These are phyloP conservation scores for Intellagama lesueurii DNA, from an alignment of 2,797 vertebrate species.

Conservation along the genomic window DNA sequence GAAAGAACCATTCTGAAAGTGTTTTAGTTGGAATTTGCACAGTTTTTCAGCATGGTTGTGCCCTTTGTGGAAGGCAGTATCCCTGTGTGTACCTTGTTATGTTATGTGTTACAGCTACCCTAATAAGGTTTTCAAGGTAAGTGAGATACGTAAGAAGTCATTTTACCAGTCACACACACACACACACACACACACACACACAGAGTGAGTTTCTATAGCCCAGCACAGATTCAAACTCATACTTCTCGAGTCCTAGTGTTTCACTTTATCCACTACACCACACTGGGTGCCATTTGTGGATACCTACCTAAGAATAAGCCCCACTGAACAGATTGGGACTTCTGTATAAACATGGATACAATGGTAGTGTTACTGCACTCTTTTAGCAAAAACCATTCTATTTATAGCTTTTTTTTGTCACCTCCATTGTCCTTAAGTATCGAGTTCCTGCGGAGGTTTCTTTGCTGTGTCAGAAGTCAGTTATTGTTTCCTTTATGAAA, in stretches of 20 bases:
- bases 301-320: background rate
- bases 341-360: background rate
- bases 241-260: no score
- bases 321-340: background rate
- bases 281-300: no score
- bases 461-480: slow-evolving; percentile 32
- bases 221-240: no score
- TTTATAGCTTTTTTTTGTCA: slow-evolving; percentile 45
- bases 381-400: slow-evolving; percentile 43
- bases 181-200: no score
- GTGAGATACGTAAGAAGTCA: no score
- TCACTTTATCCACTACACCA: no score
- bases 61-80: background rate
- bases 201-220: no score
- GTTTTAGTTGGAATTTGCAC: slow-evolving; percentile 16
- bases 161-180: no score
- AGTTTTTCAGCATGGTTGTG: slow-evolving; percentile 45
- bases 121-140: no score
- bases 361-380: background rate
- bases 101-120: background rate
- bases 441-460: slow-evolving; percentile 32
- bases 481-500: slow-evolving; percentile 40
- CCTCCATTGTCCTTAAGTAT: slow-evolving; percentile 22
- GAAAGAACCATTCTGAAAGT: background rate
- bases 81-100: background rate